Conservation (phyloP, 1,140 invertebrate genomes). For the Amyelois transitella region DNA sequence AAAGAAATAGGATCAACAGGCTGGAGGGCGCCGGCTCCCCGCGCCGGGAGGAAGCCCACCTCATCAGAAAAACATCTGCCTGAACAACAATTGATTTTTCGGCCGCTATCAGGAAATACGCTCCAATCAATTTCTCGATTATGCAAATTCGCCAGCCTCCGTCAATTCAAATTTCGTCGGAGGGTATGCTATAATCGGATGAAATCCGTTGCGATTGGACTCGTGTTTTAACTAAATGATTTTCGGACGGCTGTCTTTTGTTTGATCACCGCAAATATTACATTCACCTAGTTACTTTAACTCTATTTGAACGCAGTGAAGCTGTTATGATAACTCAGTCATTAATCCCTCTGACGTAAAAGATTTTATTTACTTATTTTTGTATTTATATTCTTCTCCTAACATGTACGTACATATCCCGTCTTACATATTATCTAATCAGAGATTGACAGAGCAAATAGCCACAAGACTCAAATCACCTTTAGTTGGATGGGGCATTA, state of each 20-base stretch:
- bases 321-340: no score
- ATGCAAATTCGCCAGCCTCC: conserved; percentile 50
- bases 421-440: no score
- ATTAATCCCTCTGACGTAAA: no score
- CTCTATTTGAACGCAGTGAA: no score
- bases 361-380: no score
- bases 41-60: conserved; percentile 20
- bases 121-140: conserved; percentile 69
- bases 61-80: conserved; percentile 55
- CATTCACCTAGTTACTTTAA: no score
- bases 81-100: conserved; percentile 50
- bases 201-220: conserved; percentile 41
- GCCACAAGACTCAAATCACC: no score
- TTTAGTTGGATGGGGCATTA: no score
- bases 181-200: conserved; percentile 38
- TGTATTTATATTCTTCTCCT: no score
- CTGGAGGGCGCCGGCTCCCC: conserved; percentile 26
- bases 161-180: conserved; percentile 26
- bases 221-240: conserved; percentile 33
- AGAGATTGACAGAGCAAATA: no score
- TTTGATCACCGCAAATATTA: no score
- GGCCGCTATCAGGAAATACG: conserved; percentile 38
- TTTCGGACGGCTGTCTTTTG: conserved; percentile 9
- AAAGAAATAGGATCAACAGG: conserved; percentile 30
- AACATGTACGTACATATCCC: no score